Evolutionary conservation across 2,888 invertebrate species (phyloP).

Genomic region (Onthophagus sagittarius): DNA sequence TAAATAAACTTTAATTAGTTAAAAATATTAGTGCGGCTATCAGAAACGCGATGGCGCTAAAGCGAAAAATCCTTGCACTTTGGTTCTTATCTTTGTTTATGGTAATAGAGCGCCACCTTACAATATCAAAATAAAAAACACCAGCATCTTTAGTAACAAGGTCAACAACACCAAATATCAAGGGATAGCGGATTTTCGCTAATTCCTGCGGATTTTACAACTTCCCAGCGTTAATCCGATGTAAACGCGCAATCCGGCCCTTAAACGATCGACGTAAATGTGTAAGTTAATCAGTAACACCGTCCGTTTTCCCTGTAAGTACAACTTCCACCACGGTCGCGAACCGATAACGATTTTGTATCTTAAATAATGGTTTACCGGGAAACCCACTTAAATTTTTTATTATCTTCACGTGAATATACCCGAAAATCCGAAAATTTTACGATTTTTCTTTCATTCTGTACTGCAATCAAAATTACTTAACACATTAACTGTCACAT

Average conservation of each 20-base stretch:
- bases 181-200: slow-evolving; percentile 23
- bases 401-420: not conserved
- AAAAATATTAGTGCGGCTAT: no score
- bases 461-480: not conserved
- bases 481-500: not conserved
- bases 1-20: no score
- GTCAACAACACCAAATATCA: slow-evolving; percentile 44
- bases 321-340: slow-evolving; percentile 7
- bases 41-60: not conserved
- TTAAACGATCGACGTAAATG: not conserved
- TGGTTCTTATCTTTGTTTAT: slow-evolving; percentile 13
- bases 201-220: slow-evolving; percentile 12
- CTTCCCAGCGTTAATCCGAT: not conserved
- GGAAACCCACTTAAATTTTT: slow-evolving; percentile 27
- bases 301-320: slow-evolving; percentile 2
- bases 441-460: not conserved
- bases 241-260: slow-evolving; percentile 8
- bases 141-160: slow-evolving; percentile 49
- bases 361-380: slow-evolving; percentile 27
- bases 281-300: slow-evolving; percentile 16
- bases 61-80: not conserved
- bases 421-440: not conserved
- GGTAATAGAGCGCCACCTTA: slow-evolving; percentile 28
- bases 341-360: slow-evolving; percentile 32
- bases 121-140: slow-evolving; percentile 40